phyloP scores from a whole-genome alignment of 1,140 invertebrate species.

The Bombus sibiricus region DNA sequence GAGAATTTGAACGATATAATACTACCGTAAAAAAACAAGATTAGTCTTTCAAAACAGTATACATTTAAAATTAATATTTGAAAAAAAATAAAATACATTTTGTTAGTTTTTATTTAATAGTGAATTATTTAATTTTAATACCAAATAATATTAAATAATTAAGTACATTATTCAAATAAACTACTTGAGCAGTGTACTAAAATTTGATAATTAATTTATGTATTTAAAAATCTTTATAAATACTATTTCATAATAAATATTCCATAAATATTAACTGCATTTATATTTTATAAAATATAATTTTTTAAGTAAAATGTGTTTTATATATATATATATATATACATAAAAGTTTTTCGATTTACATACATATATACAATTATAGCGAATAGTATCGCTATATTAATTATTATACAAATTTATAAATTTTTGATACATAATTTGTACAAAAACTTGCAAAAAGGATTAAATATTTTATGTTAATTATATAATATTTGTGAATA shows the following conservation, averaged over 20 bases:
- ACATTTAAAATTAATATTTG: conserved; percentile 7
- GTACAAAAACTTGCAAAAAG: conserved; percentile 21
- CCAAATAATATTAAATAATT: conserved; percentile 53
- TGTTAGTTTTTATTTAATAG: conserved; percentile 23
- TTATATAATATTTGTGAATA: not conserved
- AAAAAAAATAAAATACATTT: conserved; percentile 4
- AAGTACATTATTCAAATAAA: conserved; percentile 25
- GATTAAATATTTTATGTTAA: conserved; percentile 36
- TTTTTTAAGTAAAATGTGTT: not conserved
- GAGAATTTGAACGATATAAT: conserved; percentile 27
- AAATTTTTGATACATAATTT: conserved; percentile 11
- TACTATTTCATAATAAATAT: conserved; percentile 60
- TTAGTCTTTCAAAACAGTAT: conserved; percentile 26
- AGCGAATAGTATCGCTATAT: not conserved
- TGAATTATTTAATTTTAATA: conserved; percentile 52
- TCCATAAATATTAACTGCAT: conserved; percentile 41
- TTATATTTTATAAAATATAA: not conserved
- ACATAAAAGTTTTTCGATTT: conserved; percentile 10
- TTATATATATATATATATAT: not conserved
- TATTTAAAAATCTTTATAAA: conserved; percentile 48
- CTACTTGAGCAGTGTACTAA: conserved; percentile 39
- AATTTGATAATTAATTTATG: conserved; percentile 63
- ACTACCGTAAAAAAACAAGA: conserved; percentile 8
- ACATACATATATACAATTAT: not conserved
- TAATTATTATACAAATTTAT: conserved; percentile 4